These are phyloP conservation scores for Sylvicapra grimmia DNA, from an alignment of 2,113 vertebrate species.

Conservation along the genomic window DNA sequence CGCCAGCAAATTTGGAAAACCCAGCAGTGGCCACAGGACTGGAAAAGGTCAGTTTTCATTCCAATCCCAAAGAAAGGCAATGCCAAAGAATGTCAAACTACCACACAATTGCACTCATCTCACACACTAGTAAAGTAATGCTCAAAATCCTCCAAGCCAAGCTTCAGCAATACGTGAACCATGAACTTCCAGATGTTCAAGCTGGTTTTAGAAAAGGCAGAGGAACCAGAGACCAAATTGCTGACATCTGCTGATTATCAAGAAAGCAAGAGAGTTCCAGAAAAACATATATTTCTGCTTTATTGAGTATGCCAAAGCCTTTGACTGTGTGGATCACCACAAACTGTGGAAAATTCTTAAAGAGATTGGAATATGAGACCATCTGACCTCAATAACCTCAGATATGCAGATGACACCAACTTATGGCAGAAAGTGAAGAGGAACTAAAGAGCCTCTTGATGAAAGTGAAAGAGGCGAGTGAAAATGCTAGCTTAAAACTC, in stretches of 20 bases:
- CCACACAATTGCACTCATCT: not conserved
- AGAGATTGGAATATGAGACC: not conserved
- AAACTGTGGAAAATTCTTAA: not conserved
- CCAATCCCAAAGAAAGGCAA: not conserved
- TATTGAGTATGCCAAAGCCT: not conserved
- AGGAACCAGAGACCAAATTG: not conserved
- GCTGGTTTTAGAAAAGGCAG: not conserved
- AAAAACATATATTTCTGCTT: not conserved
- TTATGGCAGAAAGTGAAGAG: not conserved
- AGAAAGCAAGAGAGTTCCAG: not conserved
- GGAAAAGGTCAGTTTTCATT: not conserved
- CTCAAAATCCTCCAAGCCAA: not conserved
- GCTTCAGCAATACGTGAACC: not conserved
- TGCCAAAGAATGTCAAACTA: not conserved
- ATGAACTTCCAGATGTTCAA: not conserved
- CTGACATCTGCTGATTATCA: fast-evolving
- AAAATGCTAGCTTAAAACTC: not conserved
- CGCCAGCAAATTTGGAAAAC: not conserved
- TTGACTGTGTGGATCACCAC: not conserved
- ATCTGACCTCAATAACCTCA: not conserved
- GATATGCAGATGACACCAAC: not conserved
- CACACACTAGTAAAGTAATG: not conserved
- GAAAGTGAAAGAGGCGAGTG: not conserved
- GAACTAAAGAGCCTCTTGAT: not conserved
- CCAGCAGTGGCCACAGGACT: not conserved